phyloP scores from a whole-genome alignment of 23 tunicate genomes.

The Diplosoma virens region DNA sequence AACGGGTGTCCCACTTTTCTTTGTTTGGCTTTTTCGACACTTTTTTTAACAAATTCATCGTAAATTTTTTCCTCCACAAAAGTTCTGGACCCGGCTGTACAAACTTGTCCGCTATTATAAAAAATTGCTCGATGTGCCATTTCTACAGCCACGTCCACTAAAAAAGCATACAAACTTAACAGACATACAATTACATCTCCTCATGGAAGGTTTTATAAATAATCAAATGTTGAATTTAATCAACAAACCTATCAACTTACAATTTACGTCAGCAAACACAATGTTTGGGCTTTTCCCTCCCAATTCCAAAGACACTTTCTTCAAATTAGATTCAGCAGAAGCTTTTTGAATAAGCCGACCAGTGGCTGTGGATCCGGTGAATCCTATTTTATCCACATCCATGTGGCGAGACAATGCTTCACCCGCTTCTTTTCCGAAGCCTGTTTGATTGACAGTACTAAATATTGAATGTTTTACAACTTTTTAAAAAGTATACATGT shows the following conservation, averaged over 20 bases:
- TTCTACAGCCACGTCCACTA: constrained; percentile 55
- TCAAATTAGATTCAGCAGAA: constrained; percentile 76
- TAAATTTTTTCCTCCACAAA: constrained; percentile 85
- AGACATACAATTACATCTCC: too few relatives aligned
- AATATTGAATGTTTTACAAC: too few relatives aligned
- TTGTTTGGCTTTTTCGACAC: constrained; percentile 55
- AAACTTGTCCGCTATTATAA: constrained; percentile 67
- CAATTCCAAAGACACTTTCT: constrained; percentile 74
- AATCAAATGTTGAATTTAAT: too few relatives aligned
- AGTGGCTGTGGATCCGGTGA: constrained; percentile 75
- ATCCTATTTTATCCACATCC: constrained; percentile 73
- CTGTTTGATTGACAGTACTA: constrained; percentile 8
- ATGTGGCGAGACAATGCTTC: constrained; percentile 67
- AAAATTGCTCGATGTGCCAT: constrained; percentile 54
- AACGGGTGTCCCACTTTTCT: constrained; percentile 68
- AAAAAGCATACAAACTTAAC: neutral
- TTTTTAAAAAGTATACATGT: too few relatives aligned
- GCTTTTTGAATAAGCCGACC: constrained; percentile 74
- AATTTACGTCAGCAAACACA: constrained; percentile 57
- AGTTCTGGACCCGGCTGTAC: constrained; percentile 76
- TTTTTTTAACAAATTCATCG: constrained; percentile 82
- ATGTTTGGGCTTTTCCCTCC: constrained; percentile 87
- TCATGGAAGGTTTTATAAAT: too few relatives aligned
- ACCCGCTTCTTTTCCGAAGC: constrained; percentile 79
- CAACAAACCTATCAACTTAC: constrained; percentile 39